phyloP scores from a whole-genome alignment of 2,113 vertebrate genomes.

The Sorex araneus region DNA sequence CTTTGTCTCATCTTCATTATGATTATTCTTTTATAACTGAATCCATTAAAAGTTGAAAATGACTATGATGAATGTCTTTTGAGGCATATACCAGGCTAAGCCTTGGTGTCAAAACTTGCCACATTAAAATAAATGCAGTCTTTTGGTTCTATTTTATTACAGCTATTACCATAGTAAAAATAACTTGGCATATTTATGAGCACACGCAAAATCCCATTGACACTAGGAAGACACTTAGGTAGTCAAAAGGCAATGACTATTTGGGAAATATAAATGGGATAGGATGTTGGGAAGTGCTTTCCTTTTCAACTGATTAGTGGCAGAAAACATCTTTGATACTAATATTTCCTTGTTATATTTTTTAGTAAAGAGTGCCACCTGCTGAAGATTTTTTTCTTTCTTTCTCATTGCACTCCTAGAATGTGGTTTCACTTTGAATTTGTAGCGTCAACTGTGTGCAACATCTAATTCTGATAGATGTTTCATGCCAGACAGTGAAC shows the following conservation, averaged over 20 bases:
- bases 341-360: conserved; percentile 11
- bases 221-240: neutral
- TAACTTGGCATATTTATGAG: conserved; percentile 41
- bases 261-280: neutral
- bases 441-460: neutral
- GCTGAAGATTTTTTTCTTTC: neutral
- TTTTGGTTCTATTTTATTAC: conserved; percentile 11
- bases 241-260: neutral
- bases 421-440: conserved; percentile 46
- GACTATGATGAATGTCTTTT: neutral
- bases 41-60: conserved; percentile 34
- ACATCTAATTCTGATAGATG: neutral
- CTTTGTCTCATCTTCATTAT: neutral
- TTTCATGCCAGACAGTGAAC: neutral
- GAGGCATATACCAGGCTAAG: neutral
- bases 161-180: conserved; percentile 19
- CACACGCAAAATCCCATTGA: neutral
- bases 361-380: conserved; percentile 72
- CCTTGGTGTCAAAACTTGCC: neutral
- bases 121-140: neutral
- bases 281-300: conserved; percentile 16
- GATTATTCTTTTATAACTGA: conserved; percentile 4
- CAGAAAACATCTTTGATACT: conserved; percentile 9
- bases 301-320: conserved; percentile 35
- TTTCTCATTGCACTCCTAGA: neutral